Evolutionary conservation across 1,140 invertebrate species (phyloP).

Genomic region (Manduca sexta): DNA sequence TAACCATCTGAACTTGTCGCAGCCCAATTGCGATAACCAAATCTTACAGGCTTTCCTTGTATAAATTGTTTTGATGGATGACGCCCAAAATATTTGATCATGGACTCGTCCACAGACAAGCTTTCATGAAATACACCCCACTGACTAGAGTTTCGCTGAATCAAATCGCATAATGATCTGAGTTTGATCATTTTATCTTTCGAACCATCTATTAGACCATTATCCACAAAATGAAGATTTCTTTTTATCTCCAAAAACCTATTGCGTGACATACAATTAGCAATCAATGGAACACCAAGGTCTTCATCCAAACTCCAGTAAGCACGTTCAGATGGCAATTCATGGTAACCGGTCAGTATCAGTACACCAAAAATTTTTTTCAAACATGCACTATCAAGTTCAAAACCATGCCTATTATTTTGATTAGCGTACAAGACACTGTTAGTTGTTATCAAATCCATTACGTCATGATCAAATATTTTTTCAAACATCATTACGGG

Average conservation of each 20-base stretch:
- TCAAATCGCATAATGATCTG: conserved; percentile 18
- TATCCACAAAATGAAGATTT: conserved; percentile 32
- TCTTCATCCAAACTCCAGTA: conserved; percentile 43
- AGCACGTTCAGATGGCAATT: conserved; percentile 29
- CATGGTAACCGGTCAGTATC: conserved; percentile 40
- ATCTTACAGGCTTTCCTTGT: conserved; percentile 24
- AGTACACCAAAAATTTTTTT: conserved; percentile 37
- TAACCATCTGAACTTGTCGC: conserved; percentile 2
- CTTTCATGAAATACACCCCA: conserved; percentile 25
- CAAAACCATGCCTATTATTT: conserved; percentile 36
- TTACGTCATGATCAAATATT: conserved; percentile 28
- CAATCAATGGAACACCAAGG: conserved; percentile 30
- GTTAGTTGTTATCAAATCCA: conserved; percentile 23
- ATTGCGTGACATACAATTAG: conserved; percentile 32
- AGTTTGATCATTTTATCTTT: conserved; percentile 29
- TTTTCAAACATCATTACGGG: conserved; percentile 31
- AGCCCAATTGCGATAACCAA: conserved; percentile 34
- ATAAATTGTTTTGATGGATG: conserved; percentile 33
- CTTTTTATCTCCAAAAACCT: conserved; percentile 37
- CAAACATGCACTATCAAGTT: conserved; percentile 27
- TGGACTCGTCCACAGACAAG: conserved; percentile 27
- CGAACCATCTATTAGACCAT: conserved; percentile 13
- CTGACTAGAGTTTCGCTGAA: conserved; percentile 19
- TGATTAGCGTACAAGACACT: conserved; percentile 30
- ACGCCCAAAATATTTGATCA: conserved; percentile 30